phyloP scores from a whole-genome alignment of 2,888 invertebrate species.

The Acanthococcus lagerstroemiae region DNA sequence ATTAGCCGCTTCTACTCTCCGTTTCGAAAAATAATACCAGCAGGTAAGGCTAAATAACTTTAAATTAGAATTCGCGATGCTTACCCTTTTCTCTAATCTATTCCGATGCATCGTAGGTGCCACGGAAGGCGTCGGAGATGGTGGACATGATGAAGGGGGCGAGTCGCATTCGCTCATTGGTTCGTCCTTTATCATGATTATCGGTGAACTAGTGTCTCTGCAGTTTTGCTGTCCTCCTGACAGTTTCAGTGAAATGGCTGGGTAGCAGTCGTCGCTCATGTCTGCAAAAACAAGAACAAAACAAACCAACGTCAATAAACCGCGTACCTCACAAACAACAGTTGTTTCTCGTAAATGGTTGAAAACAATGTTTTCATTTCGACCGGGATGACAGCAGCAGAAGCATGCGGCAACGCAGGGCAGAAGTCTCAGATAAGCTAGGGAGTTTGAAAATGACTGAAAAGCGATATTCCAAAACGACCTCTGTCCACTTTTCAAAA shows the following conservation, averaged over 20 bases:
- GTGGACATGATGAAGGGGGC: conserved; percentile 60
- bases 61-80: neutral
- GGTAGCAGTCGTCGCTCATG: conserved; percentile 84
- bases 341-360: too few relatives aligned
- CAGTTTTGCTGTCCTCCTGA: conserved; percentile 43
- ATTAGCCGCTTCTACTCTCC: too few relatives aligned
- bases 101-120: neutral
- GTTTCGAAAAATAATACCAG: too few relatives aligned
- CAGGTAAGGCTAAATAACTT: too few relatives aligned
- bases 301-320: neutral
- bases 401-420: too few relatives aligned
- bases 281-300: conserved; percentile 47
- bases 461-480: too few relatives aligned
- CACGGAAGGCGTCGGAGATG: conserved; percentile 41
- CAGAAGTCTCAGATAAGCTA: too few relatives aligned
- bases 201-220: conserved; percentile 38
- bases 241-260: conserved; percentile 62
- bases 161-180: conserved; percentile 60
- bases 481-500: too few relatives aligned
- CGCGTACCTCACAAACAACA: neutral
- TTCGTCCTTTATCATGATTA: conserved; percentile 51
- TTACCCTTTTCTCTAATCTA: conserved; percentile 19
- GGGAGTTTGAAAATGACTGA: too few relatives aligned
- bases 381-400: too few relatives aligned
- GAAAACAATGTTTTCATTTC: too few relatives aligned